Evolutionary conservation across 1,140 invertebrate genomes (phyloP).

Genomic region (Drosophila bifasciata): DNA sequence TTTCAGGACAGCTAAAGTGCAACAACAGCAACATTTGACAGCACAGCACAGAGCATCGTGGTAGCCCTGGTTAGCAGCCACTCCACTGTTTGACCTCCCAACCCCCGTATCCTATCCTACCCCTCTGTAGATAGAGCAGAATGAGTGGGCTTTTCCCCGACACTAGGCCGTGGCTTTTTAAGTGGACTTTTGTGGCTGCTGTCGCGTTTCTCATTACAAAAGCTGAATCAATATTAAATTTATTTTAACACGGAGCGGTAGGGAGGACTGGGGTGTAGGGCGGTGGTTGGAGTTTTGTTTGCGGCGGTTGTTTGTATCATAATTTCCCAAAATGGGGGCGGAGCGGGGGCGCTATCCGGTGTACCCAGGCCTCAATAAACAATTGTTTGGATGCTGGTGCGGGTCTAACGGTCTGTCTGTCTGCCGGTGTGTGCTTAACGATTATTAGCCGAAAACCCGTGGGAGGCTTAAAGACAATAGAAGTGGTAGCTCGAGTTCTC

Average conservation of each 20-base stretch:
- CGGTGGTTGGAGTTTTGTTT: conserved; percentile 53
- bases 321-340: conserved; percentile 40
- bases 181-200: conserved; percentile 70
- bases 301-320: conserved; percentile 73
- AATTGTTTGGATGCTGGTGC: conserved; percentile 6
- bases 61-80: conserved; percentile 38
- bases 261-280: too few relatives aligned
- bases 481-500: not conserved
- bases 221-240: conserved; percentile 82
- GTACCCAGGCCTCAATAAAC: conserved; percentile 36
- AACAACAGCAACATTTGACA: conserved; percentile 73
- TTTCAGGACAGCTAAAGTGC: conserved; percentile 71
- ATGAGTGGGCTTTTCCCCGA: conserved; percentile 26
- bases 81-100: not conserved
- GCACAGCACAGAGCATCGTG: conserved; percentile 15
- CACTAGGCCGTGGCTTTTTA: conserved; percentile 64
- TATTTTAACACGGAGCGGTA: conserved; percentile 63
- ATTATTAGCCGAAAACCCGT: conserved; percentile 55
- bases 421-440: conserved; percentile 6
- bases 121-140: conserved; percentile 36
- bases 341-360: too few relatives aligned
- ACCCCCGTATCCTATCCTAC: conserved; percentile 12
- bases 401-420: conserved; percentile 4
- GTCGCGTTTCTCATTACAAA: conserved; percentile 80
- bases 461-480: conserved; percentile 20